Evolutionary conservation across 2,888 invertebrate species (phyloP).

Genomic region (Tetropium fuscum): DNA sequence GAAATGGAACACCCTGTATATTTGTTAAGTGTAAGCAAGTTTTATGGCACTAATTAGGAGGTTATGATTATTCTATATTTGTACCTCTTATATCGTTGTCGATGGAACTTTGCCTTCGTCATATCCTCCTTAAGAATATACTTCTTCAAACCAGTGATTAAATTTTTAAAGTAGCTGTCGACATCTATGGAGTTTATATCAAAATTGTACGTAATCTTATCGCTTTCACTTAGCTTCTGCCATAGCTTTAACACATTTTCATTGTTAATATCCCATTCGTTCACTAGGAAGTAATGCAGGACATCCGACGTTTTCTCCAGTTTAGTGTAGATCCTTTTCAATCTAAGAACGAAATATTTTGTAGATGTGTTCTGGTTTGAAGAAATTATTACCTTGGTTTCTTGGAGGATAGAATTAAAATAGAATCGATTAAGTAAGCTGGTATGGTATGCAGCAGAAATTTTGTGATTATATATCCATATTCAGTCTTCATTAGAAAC

Average conservation of each 20-base stretch:
- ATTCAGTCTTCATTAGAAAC: constrained; percentile 40
- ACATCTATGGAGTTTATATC: constrained; percentile 46
- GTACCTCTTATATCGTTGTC: constrained; percentile 43
- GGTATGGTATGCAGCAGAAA: constrained; percentile 46
- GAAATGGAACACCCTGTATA: no score
- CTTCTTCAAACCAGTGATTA: constrained; percentile 47
- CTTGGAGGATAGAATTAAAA: constrained; percentile 39
- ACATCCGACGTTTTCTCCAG: constrained; percentile 43
- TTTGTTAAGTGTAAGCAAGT: no score
- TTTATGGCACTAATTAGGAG: no score
- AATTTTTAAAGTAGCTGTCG: constrained; percentile 42
- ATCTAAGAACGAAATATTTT: constrained; percentile 36
- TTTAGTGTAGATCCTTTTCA: constrained; percentile 48
- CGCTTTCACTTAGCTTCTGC: constrained; percentile 41
- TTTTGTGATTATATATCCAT: constrained; percentile 31
- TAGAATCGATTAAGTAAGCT: constrained; percentile 43
- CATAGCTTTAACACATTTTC: constrained; percentile 45
- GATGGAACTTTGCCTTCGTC: constrained; percentile 40
- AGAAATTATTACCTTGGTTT: constrained; percentile 44
- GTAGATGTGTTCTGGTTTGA: neutral
- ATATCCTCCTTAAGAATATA: constrained; percentile 52
- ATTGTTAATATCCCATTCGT: constrained; percentile 51
- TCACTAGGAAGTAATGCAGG: constrained; percentile 45
- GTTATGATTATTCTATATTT: neutral
- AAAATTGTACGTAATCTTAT: constrained; percentile 47